phyloP scores from a whole-genome alignment of 1,140 invertebrate species.

The Lethrus apterus region DNA sequence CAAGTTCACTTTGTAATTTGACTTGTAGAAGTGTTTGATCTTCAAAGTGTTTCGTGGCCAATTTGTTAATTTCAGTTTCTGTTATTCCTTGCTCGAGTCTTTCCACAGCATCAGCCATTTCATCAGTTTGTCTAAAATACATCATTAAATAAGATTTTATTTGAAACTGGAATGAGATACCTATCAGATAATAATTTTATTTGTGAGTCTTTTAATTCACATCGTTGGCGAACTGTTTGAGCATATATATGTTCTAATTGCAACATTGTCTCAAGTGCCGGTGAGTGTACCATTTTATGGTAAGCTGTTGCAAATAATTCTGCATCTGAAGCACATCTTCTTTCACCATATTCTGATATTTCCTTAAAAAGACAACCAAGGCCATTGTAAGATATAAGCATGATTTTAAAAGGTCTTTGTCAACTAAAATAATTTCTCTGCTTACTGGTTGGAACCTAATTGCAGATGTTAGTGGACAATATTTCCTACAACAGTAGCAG shows the following conservation, averaged over 20 bases:
- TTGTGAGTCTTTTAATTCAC: constrained; percentile 57
- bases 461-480: too few species aligned
- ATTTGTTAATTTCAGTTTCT: constrained; percentile 68
- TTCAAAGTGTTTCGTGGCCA: constrained; percentile 71
- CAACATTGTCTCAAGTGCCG: constrained; percentile 70
- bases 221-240: constrained; percentile 58
- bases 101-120: constrained; percentile 70
- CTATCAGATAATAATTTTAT: constrained; percentile 52
- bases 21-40: constrained; percentile 64
- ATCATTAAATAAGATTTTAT: constrained; percentile 22
- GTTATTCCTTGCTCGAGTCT: constrained; percentile 56
- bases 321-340: constrained; percentile 64
- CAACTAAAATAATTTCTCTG: too few species aligned
- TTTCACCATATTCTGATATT: constrained; percentile 57
- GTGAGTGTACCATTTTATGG: constrained; percentile 71
- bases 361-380: constrained; percentile 50
- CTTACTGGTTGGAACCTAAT: too few species aligned
- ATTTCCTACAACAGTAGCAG: too few species aligned
- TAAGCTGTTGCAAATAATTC: constrained; percentile 77
- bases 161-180: constrained; percentile 42
- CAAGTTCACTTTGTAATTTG: constrained; percentile 64
- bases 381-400: not conserved
- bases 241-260: constrained; percentile 73
- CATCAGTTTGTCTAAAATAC: constrained; percentile 56
- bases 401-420: too few species aligned